Evolutionary conservation across 2,888 invertebrate genomes (phyloP).

Genomic region (Alloplasta piceator): DNA sequence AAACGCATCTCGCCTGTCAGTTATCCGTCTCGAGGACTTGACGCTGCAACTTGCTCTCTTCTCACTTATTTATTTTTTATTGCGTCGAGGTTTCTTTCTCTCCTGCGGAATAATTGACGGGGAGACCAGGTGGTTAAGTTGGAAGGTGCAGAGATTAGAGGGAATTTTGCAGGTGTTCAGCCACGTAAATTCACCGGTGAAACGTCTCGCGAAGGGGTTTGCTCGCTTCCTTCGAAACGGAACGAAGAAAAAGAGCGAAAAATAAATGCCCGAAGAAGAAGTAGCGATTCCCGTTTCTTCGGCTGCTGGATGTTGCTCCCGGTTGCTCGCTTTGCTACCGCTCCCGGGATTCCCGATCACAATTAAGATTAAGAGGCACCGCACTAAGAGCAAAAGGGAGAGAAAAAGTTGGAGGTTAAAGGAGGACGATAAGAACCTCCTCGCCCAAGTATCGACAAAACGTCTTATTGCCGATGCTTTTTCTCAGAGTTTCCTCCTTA

Average conservation of each 20-base stretch:
- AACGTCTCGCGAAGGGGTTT: slow-evolving; percentile 41
- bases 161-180: slow-evolving; percentile 59
- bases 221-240: slow-evolving; percentile 36
- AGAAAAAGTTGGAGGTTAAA: background rate
- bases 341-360: slow-evolving; percentile 65
- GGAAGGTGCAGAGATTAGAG: slow-evolving; percentile 49
- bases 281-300: slow-evolving; percentile 69
- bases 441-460: slow-evolving; percentile 62
- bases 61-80: background rate
- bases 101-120: slow-evolving; percentile 45
- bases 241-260: slow-evolving; percentile 41
- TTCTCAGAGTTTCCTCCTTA: slow-evolving; percentile 15
- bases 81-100: slow-evolving; percentile 20
- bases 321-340: slow-evolving; percentile 61
- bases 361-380: slow-evolving; percentile 70
- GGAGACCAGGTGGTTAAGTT: slow-evolving; percentile 56
- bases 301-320: slow-evolving; percentile 46
- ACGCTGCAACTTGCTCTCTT: slow-evolving; percentile 7
- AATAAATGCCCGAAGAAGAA: slow-evolving; percentile 47
- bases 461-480: slow-evolving; percentile 61
- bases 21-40: background rate
- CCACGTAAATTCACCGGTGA: slow-evolving; percentile 49
- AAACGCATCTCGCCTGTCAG: slow-evolving; percentile 6
- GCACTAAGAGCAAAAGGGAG: slow-evolving; percentile 41
- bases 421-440: slow-evolving; percentile 60